Evolutionary conservation across 2,888 invertebrate genomes (phyloP).

Genomic region (Lagria hirta): DNA sequence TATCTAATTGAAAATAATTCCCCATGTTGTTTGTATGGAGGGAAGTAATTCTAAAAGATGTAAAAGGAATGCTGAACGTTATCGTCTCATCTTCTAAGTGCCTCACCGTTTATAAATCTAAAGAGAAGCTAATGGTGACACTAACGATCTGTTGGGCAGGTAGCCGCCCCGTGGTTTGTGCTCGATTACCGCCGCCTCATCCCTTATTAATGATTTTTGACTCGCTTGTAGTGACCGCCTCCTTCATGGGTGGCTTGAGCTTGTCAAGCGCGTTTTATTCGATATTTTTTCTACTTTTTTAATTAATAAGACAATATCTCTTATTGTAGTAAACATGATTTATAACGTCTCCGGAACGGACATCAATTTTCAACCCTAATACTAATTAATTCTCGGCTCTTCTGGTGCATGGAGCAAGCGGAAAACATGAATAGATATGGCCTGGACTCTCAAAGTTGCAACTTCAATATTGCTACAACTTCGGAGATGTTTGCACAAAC

Average conservation of each 20-base stretch:
- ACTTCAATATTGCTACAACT: too few species aligned
- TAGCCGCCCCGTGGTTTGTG: constrained; percentile 29
- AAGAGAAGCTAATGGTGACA: constrained; percentile 30
- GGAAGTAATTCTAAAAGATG: constrained; percentile 28
- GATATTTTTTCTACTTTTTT: constrained; percentile 20
- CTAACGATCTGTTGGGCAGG: constrained; percentile 30
- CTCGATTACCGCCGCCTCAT: constrained; percentile 28
- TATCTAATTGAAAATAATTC: constrained; percentile 30
- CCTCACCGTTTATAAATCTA: constrained; percentile 28
- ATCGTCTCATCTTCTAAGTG: constrained; percentile 29
- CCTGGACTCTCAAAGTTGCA: constrained; percentile 1
- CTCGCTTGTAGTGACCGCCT: constrained; percentile 11
- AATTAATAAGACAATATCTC: constrained; percentile 24
- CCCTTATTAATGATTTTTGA: constrained; percentile 26
- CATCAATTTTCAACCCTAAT: constrained; percentile 10
- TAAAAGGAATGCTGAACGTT: constrained; percentile 28
- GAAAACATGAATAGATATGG: too few species aligned
- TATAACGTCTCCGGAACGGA: constrained; percentile 7
- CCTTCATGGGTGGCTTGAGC: constrained; percentile 23
- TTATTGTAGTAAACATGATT: constrained; percentile 14
- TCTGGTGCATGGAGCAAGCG: too few species aligned
- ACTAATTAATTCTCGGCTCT: constrained; percentile 9
- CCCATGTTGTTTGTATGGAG: constrained; percentile 27
- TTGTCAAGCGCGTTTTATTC: constrained; percentile 11
- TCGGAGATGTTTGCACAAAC: too few species aligned